phyloP scores from a whole-genome alignment of 2,888 invertebrate genomes.

The Gastracanthus pulcherrimus region DNA sequence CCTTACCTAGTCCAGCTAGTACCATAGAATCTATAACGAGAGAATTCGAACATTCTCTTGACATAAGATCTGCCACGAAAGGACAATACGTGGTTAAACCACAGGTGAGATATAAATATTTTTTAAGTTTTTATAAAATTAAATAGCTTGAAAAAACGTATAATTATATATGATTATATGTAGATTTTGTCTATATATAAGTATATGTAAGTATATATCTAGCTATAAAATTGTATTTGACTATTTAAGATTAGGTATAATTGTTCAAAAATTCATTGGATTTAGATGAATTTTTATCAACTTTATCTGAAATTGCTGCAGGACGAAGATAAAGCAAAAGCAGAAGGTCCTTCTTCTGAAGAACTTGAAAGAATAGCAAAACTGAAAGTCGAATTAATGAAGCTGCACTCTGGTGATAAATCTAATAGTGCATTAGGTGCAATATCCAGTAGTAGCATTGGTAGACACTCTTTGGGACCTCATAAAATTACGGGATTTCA shows the following conservation, averaged over 20 bases:
- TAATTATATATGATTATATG: background rate
- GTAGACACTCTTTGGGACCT: constrained; percentile 76
- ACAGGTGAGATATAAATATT: constrained; percentile 76
- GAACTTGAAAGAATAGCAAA: constrained; percentile 82
- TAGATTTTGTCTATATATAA: background rate
- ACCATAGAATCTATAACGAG: constrained; percentile 88
- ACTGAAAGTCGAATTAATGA: constrained; percentile 78
- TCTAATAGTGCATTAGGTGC: constrained; percentile 72
- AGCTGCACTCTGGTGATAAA: constrained; percentile 74
- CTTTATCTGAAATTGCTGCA: constrained; percentile 62
- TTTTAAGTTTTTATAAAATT: background rate
- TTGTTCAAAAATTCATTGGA: background rate
- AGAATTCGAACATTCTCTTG: constrained; percentile 91
- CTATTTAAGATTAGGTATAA: background rate
- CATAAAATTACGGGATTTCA: constrained; percentile 73
- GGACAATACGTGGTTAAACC: constrained; percentile 83
- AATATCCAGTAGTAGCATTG: constrained; percentile 75
- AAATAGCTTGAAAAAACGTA: background rate
- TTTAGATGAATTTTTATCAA: constrained; percentile 14
- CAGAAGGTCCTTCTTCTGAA: constrained; percentile 81
- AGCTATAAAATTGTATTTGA: background rate
- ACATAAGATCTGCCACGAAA: constrained; percentile 82
- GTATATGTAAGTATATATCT: background rate
- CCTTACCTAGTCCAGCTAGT: constrained; percentile 87
- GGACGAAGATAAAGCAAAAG: constrained; percentile 85